Base-by-base conservation (phyloP, 2,113 vertebrate genomes). In the Myrmophylax atrothorax region DNA sequence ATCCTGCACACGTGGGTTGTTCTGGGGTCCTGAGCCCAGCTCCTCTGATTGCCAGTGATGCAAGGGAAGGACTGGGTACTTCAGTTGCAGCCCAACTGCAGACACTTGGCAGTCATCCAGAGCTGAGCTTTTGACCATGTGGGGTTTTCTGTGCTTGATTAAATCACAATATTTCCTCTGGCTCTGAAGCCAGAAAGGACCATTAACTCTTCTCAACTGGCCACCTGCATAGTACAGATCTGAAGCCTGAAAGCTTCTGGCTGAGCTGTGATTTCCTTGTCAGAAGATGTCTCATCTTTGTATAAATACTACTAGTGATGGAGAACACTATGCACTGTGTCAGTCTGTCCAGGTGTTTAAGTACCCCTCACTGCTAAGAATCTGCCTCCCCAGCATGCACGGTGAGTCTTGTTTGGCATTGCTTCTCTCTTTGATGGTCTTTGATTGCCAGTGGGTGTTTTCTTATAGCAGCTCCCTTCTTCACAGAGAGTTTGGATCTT, bases 161-260 rank as follows among this genome's bases (percentile, higher is more conserved):
- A 82, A 95, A 96, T 95, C 75, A 86, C 87, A 91, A 40, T 90
- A 91, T 93, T 90, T 95, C 68, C 70, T 85, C 85, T 90, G 70
- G 35, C 87, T 89, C 82, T 80, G 49, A 88, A 85, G 84, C 63
- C 74, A 84, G 81, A 84, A 95, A 87, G 63, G 58, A 66, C 63
- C 38, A 80, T 94, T 95, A 94, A 46, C 50, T 80, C 50, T 77
- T 53, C 47, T 40, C 67, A 33, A 60, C 47, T 86, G 82, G 59
- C 78, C 91, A 94, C 95, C 85, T 90, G 85, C 72, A 4, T 53
- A 31, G 80, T 18, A n/a, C 47, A 70, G 29, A 69, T n/a, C 72
- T 40, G 37, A 63, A 63, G 44, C n/a, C 55, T 70, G 55, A 70
- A 88, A 91, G 24, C 64, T 89, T 75, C 81, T 66, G 38, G 19